Base-by-base conservation (phyloP, 2,797 vertebrate genomes). In the Epinephelus malabaricus region DNA sequence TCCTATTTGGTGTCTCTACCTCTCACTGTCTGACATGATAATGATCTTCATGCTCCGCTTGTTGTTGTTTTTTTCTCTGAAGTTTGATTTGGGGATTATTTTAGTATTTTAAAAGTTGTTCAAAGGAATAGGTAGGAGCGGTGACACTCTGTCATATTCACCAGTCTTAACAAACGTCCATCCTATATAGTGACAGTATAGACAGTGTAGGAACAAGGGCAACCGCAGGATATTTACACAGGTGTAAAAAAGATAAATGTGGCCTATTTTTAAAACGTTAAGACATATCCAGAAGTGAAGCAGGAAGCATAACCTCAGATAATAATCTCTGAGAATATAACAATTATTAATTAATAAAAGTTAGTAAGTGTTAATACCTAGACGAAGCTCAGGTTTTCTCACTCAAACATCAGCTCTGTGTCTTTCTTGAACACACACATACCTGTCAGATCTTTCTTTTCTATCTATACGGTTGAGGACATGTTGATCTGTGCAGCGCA, bases 1-100 rank as follows among this genome's bases (percentile, higher is more conserved):
- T 88, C 81, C 78, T 92, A 79, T 90, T 90, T 89, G 61, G 76
- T 86, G 61, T 84, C 62, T 85, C 83, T 86, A 30, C 81, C 79
- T 73, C 79, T 85, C 75, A 70, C 80, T 76, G 75, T 83, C 81
- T 86, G 87, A 83, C 81, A 89, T 73, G 69, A 86, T 90, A 93
- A 94, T 92, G 91, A 93, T 92, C 77, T 64, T 82, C 68, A 78
- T 67, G 67, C 68, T 58, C 69, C 73, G 86, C 79, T 69, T 76
- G 66, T 76, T 62, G 11, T 25, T 62, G 8, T 21, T n/a, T 61
- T 55, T 49, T 81, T 45, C 67, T 74, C 58, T 81, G 55, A 85
- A 84, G 73, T 82, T 86, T 86, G 71, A 88, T 86, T 86, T 84
- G 50, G 43, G 70, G 66, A 82, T 88, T 88, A 72, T 84, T 80